Conservation (phyloP, 2,113 vertebrate species). For the Ailurus styani region DNA sequence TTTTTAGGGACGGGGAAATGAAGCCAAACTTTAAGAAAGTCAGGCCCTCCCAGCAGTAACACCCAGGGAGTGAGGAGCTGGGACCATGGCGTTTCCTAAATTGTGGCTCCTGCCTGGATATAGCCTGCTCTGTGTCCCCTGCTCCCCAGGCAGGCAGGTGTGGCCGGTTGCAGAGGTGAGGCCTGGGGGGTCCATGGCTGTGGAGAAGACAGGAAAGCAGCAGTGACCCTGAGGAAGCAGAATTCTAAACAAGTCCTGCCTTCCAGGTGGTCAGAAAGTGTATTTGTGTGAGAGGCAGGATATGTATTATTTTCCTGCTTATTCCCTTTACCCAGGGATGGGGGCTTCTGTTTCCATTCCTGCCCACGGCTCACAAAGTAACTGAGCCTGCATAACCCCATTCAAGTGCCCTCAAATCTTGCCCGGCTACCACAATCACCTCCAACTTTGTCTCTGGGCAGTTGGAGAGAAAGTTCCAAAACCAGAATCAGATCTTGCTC, state of each 20-base stretch:
- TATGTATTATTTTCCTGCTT: rapidly evolving
- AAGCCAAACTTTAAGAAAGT: background rate
- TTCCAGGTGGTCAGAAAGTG: background rate
- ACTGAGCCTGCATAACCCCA: background rate
- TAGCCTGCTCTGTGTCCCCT: too few relatives aligned
- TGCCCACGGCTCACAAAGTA: background rate
- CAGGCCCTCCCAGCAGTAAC: background rate
- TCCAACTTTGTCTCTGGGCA: background rate
- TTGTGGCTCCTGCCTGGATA: background rate
- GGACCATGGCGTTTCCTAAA: too few relatives aligned
- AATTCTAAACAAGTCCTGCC: background rate
- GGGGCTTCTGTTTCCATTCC: background rate
- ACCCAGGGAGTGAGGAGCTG: too few relatives aligned
- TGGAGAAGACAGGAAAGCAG: background rate
- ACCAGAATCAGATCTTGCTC: background rate
- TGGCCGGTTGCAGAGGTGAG: background rate
- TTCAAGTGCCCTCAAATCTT: background rate
- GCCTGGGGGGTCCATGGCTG: background rate
- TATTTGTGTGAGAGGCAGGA: background rate
- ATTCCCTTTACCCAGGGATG: background rate
- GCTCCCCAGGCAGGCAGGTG: too few relatives aligned
- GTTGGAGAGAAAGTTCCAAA: background rate
- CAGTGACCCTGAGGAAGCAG: background rate
- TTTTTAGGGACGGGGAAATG: background rate
- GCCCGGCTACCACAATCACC: background rate